Evolutionary conservation across 2,797 vertebrate species (phyloP).

Genomic region (Takifugu rubripes): DNA sequence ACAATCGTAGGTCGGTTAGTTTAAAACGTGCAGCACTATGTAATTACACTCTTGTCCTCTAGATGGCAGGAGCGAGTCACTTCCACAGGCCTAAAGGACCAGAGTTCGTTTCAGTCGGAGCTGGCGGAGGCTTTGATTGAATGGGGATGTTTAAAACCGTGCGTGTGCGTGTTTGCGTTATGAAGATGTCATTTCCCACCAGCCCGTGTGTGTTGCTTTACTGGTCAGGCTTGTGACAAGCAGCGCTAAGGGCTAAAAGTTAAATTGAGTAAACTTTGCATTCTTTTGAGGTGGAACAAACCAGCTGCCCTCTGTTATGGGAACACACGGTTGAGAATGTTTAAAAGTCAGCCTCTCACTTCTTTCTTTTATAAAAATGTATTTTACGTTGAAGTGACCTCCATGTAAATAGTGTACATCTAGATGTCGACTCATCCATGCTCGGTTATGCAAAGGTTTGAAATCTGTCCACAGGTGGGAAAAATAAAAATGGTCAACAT

Average conservation of each 20-base stretch:
- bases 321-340: constrained; percentile 63
- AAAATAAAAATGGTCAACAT: constrained; percentile 24
- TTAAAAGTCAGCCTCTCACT: constrained; percentile 28
- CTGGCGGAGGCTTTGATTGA: constrained; percentile 30
- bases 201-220: constrained; percentile 31
- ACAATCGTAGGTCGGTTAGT: constrained; percentile 54
- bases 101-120: constrained; percentile 31
- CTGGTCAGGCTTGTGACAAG: constrained; percentile 24
- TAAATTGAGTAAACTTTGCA: constrained; percentile 36
- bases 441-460: constrained; percentile 61
- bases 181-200: constrained; percentile 40
- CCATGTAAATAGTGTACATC: constrained; percentile 58
- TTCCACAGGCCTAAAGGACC: constrained; percentile 26
- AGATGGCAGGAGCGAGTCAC: constrained; percentile 37
- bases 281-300: constrained; percentile 30
- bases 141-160: constrained; percentile 24
- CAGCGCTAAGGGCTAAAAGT: constrained; percentile 45
- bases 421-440: constrained; percentile 35
- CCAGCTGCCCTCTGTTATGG: constrained; percentile 25
- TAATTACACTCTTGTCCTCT: constrained; percentile 43
- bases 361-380: constrained; percentile 50
- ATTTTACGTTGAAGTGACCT: constrained; percentile 36
- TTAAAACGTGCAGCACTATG: constrained; percentile 52
- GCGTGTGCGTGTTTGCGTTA: constrained; percentile 36
- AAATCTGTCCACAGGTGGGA: constrained; percentile 27